phyloP scores from a whole-genome alignment of 2,888 invertebrate genomes.

The Volucella bombylans region DNA sequence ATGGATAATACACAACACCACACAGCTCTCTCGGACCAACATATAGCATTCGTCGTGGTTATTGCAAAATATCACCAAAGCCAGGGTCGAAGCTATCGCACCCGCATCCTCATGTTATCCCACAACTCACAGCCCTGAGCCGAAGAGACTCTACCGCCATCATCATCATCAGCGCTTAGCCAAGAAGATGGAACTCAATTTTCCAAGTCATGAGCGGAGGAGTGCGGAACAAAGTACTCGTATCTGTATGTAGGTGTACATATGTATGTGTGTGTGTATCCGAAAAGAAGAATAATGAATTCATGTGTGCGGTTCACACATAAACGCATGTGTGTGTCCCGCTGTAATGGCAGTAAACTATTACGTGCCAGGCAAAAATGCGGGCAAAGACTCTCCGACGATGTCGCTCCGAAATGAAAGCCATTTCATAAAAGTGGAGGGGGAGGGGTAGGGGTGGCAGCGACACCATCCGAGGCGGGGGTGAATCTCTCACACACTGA shows the following conservation, averaged over 20 bases:
- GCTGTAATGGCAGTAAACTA: conserved; percentile 70
- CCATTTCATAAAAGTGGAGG: conserved; percentile 46
- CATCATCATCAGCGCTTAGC: conserved; percentile 70
- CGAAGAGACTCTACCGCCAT: conserved; percentile 11
- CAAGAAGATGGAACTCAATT: conserved; percentile 70
- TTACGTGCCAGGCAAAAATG: conserved; percentile 59
- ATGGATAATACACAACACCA: conserved; percentile 53
- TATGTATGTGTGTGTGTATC: conserved; percentile 44
- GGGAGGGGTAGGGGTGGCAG: too few species aligned
- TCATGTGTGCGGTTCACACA: conserved; percentile 75
- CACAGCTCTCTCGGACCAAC: conserved; percentile 58
- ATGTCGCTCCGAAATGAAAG: conserved; percentile 32
- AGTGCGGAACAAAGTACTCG: background rate
- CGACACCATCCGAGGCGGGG: conserved; percentile 8
- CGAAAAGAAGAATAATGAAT: conserved; percentile 68
- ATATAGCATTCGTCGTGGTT: conserved; percentile 58
- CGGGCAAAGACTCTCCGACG: conserved; percentile 5
- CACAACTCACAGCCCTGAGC: too few species aligned
- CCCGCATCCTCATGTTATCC: conserved; percentile 28
- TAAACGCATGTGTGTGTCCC: conserved; percentile 74
- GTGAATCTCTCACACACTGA: conserved; percentile 65
- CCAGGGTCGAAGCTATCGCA: conserved; percentile 1
- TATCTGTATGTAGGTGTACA: background rate
- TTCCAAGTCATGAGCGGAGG: conserved; percentile 52
- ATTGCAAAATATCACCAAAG: conserved; percentile 62